Conservation (phyloP, 2,797 vertebrate species). For the Hafferia zeledoni region DNA sequence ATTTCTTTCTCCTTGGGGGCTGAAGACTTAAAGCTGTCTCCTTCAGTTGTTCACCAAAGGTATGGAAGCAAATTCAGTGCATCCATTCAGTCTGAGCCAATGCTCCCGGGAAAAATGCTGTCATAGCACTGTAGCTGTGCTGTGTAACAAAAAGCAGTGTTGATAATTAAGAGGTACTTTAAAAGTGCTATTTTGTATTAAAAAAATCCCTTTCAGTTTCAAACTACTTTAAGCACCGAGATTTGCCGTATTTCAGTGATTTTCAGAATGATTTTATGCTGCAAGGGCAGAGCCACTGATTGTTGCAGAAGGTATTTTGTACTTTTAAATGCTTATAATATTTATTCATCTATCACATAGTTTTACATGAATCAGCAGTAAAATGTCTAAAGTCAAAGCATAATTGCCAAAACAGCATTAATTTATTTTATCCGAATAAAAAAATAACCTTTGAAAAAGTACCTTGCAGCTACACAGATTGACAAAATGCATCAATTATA, state of each 20-base stretch:
- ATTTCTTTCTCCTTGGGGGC: background rate
- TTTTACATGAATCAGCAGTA: constrained; percentile 77
- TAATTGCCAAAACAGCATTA: constrained; percentile 72
- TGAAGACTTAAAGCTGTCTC: background rate
- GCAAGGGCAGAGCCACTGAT: background rate
- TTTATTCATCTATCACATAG: constrained; percentile 17
- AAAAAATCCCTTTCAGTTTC: background rate
- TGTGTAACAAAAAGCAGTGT: background rate
- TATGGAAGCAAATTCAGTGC: background rate
- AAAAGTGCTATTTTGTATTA: background rate
- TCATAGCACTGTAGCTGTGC: background rate
- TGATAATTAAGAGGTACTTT: background rate
- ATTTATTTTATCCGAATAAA: constrained; percentile 83
- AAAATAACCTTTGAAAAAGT: constrained; percentile 86
- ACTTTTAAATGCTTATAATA: background rate
- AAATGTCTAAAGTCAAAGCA: constrained; percentile 67
- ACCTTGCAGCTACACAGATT: constrained; percentile 86
- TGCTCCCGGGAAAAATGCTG: background rate
- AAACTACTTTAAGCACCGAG: background rate
- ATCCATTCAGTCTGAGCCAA: background rate
- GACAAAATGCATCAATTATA: constrained; percentile 86
- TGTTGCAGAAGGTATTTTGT: background rate
- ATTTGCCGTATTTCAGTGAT: background rate
- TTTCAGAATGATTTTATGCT: background rate
- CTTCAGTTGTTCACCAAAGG: background rate